Evolutionary conservation across 1,140 invertebrate genomes (phyloP).

Genomic region (Leptopilina clavipes): DNA sequence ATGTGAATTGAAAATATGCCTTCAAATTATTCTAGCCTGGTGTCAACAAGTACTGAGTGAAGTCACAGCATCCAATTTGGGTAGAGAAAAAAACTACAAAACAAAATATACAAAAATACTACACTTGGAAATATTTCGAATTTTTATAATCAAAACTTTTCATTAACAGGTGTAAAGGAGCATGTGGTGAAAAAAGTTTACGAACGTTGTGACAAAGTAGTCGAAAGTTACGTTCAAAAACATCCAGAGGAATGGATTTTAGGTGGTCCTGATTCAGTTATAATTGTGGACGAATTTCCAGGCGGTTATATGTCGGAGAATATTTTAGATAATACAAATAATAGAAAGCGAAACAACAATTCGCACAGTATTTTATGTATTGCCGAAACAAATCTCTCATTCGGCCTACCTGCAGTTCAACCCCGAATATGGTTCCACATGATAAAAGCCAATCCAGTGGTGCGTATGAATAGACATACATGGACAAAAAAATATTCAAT

Average conservation of each 20-base stretch:
- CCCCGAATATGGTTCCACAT: conserved; percentile 72
- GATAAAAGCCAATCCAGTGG: conserved; percentile 66
- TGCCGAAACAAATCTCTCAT: conserved; percentile 66
- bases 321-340: conserved; percentile 56
- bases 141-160: conserved; percentile 23
- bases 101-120: too few relatives aligned
- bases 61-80: conserved; percentile 62
- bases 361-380: conserved; percentile 74
- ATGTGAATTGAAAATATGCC: conserved; percentile 72
- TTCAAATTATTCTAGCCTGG: conserved; percentile 74
- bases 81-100: conserved; percentile 48
- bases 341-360: conserved; percentile 71
- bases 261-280: conserved; percentile 69
- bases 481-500: too few relatives aligned
- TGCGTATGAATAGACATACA: conserved; percentile 41
- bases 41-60: conserved; percentile 70
- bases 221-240: conserved; percentile 67
- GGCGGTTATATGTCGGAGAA: conserved; percentile 70
- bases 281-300: conserved; percentile 75
- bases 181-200: conserved; percentile 72
- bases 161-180: conserved; percentile 69
- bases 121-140: neutral
- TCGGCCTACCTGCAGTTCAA: conserved; percentile 55
- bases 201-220: conserved; percentile 69
- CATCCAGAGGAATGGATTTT: conserved; percentile 71